Evolutionary conservation across 2,113 vertebrate species (phyloP), one percentile per base, ranked within the genome.

Genomic region (Xenopus laevis): DNA sequence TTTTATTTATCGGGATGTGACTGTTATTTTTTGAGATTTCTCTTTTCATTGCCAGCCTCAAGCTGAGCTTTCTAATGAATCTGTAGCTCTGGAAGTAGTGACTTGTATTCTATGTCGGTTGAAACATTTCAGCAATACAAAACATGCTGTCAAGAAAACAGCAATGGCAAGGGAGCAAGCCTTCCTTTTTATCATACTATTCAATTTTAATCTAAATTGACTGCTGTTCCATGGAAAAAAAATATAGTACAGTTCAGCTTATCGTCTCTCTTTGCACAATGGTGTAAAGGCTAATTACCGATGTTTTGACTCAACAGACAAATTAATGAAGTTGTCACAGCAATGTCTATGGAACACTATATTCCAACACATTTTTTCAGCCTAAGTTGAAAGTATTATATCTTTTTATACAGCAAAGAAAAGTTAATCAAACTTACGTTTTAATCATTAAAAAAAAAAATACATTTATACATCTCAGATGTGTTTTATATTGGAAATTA

Each of bases 11-110:
- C 81, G 72, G 58, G 0, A 13, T 79, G 74, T 80, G 80, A 72
- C 68, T 75, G 82, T 87, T 89, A 83, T 88, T 85, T 40, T 84
- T 80, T 77, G 81, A 87, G 81, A 85, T 86, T 83, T 87, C 86
- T 82, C 80, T 87, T 83, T 47, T 86, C 83, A 83, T 69, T 77
- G 82, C 81, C 85, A 84, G 71, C 81, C 80, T 88, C 88, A 91
- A 88, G 88, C 90, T 91, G 90, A 79, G 90, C 78, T 83, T 79
- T 82, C 86, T 90, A 89, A 91, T 88, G 89, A 89, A 87, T 82
- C 82, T 84, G 1, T 87, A 83, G 82, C 85, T 82, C 70, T 83
- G 80, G 82, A 81, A 44, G 76, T 82, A 81, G 83, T 86, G 83
- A 64, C 21, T 80, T 27, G 0, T 84, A 78, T 83, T 83, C 82